Evolutionary conservation across 2,888 invertebrate genomes (phyloP).

Genomic region (Stegana nigrithorax): DNA sequence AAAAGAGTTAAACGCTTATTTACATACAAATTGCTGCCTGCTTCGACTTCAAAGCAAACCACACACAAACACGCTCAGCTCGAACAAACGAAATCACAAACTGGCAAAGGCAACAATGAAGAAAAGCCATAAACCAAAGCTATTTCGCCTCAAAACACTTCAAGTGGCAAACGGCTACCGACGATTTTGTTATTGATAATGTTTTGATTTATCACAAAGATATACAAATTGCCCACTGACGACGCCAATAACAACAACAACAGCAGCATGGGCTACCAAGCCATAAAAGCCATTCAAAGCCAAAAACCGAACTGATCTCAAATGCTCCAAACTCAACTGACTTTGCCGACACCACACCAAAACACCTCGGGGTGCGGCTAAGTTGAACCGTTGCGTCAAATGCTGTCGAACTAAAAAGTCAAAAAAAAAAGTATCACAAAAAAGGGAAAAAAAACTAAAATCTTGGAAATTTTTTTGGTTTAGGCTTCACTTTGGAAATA

Average conservation of each 20-base stretch:
- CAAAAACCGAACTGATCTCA: neutral
- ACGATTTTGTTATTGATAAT: constrained; percentile 64
- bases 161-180: constrained; percentile 61
- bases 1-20: constrained; percentile 30
- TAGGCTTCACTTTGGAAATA: too few relatives aligned
- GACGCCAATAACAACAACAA: neutral
- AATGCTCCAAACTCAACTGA: neutral
- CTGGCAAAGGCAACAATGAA: neutral
- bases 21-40: constrained; percentile 50
- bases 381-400: neutral
- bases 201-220: constrained; percentile 61
- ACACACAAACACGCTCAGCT: neutral
- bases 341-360: constrained; percentile 16
- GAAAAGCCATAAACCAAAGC: constrained; percentile 23
- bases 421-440: too few relatives aligned
- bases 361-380: constrained; percentile 32
- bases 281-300: neutral
- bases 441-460: neutral
- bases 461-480: constrained; percentile 13
- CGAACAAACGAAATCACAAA: too few relatives aligned
- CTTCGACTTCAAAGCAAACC: neutral
- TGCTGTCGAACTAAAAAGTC: too few relatives aligned
- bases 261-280: constrained; percentile 17
- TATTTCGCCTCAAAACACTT: constrained; percentile 42
- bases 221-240: constrained; percentile 49